phyloP scores from a whole-genome alignment of 1,140 invertebrate species.

The Lasioglossum baleicum region DNA sequence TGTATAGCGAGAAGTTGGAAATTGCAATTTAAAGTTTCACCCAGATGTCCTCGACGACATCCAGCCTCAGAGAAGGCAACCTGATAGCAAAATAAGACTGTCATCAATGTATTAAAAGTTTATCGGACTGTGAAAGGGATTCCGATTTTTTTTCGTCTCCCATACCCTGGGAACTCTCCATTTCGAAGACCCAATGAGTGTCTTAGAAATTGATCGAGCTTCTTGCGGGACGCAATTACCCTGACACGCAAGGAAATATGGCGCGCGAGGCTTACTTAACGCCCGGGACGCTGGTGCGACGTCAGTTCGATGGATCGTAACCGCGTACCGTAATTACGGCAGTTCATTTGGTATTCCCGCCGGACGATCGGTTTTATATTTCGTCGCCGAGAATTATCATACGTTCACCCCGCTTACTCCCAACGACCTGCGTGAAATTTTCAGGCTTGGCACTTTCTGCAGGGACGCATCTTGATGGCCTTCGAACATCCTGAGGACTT shows the following conservation, averaged over 20 bases:
- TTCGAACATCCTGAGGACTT: no score
- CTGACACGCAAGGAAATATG: background rate
- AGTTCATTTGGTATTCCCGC: background rate
- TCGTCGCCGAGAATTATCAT: conserved; percentile 11
- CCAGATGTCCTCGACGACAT: no score
- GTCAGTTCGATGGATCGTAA: conserved; percentile 19
- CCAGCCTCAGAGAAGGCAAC: no score
- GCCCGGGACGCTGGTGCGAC: background rate
- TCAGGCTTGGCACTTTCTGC: background rate
- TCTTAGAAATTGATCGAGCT: conserved; percentile 10
- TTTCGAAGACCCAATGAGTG: background rate
- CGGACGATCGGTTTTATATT: conserved; percentile 21
- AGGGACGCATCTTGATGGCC: no score
- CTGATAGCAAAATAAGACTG: background rate
- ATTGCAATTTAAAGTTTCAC: no score
- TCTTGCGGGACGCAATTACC: background rate
- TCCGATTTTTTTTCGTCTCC: background rate
- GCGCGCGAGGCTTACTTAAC: background rate
- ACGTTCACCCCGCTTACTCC: background rate
- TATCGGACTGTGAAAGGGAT: background rate
- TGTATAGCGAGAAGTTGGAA: no score
- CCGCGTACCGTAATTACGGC: background rate
- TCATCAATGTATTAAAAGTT: no score
- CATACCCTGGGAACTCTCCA: background rate
- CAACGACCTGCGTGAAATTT: conserved; percentile 1